phyloP scores from a whole-genome alignment of 2,113 vertebrate genomes.

The Gymnocephalus cernua region DNA sequence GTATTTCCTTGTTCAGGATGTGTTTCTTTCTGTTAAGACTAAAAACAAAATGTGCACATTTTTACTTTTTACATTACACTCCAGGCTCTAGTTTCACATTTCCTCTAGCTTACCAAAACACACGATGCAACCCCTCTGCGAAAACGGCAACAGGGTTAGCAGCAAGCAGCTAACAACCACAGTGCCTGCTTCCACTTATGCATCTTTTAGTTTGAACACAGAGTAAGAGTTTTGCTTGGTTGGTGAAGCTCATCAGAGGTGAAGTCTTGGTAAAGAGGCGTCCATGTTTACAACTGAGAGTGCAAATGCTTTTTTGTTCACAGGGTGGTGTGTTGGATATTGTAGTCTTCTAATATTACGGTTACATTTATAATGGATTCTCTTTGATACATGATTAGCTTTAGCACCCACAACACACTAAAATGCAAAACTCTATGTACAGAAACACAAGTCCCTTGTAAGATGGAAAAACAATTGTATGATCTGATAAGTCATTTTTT shows the following conservation, averaged over 20 bases:
- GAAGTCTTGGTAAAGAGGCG: not conserved
- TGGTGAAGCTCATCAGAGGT: not conserved
- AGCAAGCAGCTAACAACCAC: not conserved
- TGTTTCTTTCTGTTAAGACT: not conserved
- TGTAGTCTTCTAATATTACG: not conserved
- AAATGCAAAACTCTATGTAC: not conserved
- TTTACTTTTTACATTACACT: too few species aligned
- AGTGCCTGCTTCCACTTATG: not conserved
- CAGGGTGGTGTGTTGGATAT: not conserved
- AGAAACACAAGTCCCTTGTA: not conserved
- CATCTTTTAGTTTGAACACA: conserved; percentile 1
- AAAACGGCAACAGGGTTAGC: not conserved
- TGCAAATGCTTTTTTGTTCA: not conserved
- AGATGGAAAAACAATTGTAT: conserved; percentile 20
- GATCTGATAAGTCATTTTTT: conserved; percentile 24
- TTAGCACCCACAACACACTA: not conserved
- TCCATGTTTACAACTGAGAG: not conserved
- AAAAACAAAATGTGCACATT: not conserved
- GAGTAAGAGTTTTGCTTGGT: not conserved
- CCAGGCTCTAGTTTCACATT: conserved; percentile 12
- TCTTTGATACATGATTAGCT: not conserved
- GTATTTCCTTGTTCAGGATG: not conserved
- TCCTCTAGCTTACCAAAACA: conserved; percentile 2
- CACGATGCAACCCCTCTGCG: not conserved
- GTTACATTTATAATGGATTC: not conserved